These are phyloP conservation scores for Halcyon smyrnensis DNA, from an alignment of 2,797 vertebrate genomes.

Conservation along the genomic window DNA sequence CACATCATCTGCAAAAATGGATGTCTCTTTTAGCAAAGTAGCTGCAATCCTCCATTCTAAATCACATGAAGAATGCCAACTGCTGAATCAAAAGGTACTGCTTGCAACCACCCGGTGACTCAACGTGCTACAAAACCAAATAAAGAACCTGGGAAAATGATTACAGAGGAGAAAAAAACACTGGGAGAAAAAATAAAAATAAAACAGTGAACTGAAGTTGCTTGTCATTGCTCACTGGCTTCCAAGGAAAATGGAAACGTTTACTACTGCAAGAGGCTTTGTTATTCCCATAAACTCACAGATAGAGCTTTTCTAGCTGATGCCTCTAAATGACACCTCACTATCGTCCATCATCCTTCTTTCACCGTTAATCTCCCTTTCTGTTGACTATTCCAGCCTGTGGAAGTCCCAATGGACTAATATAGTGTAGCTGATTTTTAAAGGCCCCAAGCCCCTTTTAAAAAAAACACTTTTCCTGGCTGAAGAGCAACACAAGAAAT, in stretches of 20 bases:
- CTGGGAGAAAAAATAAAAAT: background rate
- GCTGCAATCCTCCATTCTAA: background rate
- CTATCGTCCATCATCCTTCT: background rate
- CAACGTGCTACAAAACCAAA: background rate
- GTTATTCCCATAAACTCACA: background rate
- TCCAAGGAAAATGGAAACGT: background rate
- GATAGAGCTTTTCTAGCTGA: background rate
- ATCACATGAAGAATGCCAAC: background rate
- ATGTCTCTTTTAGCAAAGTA: background rate
- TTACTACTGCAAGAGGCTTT: background rate
- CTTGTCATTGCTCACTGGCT: background rate
- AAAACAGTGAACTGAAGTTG: background rate
- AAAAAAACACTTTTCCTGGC: constrained; percentile 16
- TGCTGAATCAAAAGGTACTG: background rate
- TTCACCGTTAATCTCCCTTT: background rate
- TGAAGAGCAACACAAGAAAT: constrained; percentile 47
- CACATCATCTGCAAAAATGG: background rate
- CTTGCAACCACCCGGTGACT: background rate
- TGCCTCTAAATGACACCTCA: background rate
- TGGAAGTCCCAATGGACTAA: background rate
- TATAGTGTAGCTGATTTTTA: background rate
- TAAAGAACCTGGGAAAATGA: background rate
- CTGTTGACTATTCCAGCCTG: background rate
- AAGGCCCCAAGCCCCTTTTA: background rate
- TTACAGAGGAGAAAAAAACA: background rate